Evolutionary conservation across 2,797 vertebrate species (phyloP).

Genomic region (Trematomus bernacchii): DNA sequence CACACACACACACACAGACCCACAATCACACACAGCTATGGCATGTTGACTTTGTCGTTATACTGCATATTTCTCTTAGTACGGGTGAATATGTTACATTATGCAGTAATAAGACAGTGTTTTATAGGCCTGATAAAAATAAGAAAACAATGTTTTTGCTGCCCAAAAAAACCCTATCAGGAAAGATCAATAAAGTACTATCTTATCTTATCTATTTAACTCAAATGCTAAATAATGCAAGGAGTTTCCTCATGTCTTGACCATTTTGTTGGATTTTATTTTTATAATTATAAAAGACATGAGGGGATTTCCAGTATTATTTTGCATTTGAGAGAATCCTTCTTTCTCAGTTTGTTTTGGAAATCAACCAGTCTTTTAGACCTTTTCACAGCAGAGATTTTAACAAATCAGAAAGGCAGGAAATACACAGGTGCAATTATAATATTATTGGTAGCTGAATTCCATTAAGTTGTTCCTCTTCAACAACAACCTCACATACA

Average conservation of each 20-base stretch:
- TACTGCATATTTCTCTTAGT: conserved; percentile 14
- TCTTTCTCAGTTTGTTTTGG: background rate
- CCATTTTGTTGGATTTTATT: background rate
- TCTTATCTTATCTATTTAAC: background rate
- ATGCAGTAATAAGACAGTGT: conserved; percentile 14
- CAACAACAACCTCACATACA: background rate
- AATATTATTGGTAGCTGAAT: background rate
- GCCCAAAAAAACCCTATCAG: background rate
- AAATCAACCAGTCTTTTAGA: background rate
- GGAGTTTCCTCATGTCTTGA: background rate
- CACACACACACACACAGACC: no score
- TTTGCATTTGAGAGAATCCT: no score
- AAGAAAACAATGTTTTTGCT: background rate
- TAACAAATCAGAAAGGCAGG: background rate
- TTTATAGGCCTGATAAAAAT: background rate
- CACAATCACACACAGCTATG: conserved; percentile 24
- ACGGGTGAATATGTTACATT: conserved; percentile 18
- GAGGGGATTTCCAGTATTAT: background rate
- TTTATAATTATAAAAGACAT: background rate
- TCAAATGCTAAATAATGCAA: background rate
- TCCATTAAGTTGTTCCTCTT: background rate
- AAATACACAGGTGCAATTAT: background rate
- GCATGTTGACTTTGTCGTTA: no score
- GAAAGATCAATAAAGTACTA: background rate
- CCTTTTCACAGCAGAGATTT: background rate